phyloP scores from a whole-genome alignment of 2,797 vertebrate species.

The Ptychadena robeensis region DNA sequence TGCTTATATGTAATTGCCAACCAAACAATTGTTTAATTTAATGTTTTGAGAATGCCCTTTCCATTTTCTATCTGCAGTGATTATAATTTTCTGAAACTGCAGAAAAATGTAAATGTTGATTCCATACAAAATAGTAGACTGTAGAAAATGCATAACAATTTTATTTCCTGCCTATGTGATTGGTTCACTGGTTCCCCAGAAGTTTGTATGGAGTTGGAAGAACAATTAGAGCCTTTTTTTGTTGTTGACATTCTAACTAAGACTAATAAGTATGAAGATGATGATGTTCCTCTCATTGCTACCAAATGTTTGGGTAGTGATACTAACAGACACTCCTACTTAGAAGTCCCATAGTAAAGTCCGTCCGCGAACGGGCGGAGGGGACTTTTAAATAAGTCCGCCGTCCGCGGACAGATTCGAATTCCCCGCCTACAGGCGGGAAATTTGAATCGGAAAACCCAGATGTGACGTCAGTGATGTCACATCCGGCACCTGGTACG shows the following conservation, averaged over 20 bases:
- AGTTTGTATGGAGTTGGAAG: neutral
- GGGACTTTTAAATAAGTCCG: no score
- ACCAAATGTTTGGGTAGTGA: no score
- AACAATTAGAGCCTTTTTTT: neutral
- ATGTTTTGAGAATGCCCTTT: neutral
- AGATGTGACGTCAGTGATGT: no score
- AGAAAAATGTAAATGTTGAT: neutral
- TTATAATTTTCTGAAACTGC: neutral
- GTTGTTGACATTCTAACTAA: neutral
- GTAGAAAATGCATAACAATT: neutral
- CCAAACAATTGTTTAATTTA: neutral
- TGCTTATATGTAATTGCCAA: neutral
- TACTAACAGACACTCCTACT: no score
- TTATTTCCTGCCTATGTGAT: neutral
- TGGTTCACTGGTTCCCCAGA: neutral
- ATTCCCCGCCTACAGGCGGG: no score
- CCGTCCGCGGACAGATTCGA: no score
- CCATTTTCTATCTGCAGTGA: neutral
- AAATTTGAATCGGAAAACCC: no score
- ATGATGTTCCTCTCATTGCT: neutral
- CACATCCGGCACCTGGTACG: no score
- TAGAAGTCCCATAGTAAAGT: no score
- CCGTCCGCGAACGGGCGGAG: no score
- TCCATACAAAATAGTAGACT: neutral
- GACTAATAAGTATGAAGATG: neutral